Evolutionary conservation across 2,797 vertebrate genomes (phyloP), one percentile per base, ranked within the genome.

Genomic region (Argya squamiceps): DNA sequence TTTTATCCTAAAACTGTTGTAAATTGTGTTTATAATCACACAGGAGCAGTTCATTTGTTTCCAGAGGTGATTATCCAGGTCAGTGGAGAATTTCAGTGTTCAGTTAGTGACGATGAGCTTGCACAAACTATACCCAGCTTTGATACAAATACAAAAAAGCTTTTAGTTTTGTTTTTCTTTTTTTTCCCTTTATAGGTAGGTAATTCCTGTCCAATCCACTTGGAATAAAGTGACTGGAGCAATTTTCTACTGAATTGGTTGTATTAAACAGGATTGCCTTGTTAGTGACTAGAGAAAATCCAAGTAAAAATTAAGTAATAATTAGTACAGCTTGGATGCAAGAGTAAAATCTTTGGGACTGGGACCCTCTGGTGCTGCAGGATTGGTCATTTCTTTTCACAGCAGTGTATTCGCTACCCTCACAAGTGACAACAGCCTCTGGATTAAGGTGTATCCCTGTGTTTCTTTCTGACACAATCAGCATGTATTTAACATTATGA

Each of bases 361-460:
- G 2, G 12, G 16, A 47, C 17, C 4, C 5, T 50, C 22, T 71
- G 41, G 29, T 30, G 8, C 26, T 69, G 44, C 39, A 82, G 19
- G 8, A 41, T 50, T 80, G 58, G 62, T 30, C 15, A 19, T 19
- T n/a, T 43, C 60, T 14, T 37, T 46, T 19, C 44, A 58, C 20
- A 76, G 2, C 12, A 37, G 9, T 36, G 43, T 0, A 1, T 55
- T 58, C 22, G 9, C 1, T 1, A 26, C 68, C 50, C 46, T 73
- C 13, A 14, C 0, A 0, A 82, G 17, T 2, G 0, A 39, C n/a
- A 63, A 11, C 20, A 58, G 34, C 18, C 53, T 34, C 50, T 23
- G 44, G 34, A 9, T 18, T 36, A 70, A 94, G 83, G 30, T 87
- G 24, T 2, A 58, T 29, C 24, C n/a, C n/a, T 55, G 3, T 9